Evolutionary conservation across 2,113 vertebrate species (phyloP).

Genomic region (Chaenogobius annularis): DNA sequence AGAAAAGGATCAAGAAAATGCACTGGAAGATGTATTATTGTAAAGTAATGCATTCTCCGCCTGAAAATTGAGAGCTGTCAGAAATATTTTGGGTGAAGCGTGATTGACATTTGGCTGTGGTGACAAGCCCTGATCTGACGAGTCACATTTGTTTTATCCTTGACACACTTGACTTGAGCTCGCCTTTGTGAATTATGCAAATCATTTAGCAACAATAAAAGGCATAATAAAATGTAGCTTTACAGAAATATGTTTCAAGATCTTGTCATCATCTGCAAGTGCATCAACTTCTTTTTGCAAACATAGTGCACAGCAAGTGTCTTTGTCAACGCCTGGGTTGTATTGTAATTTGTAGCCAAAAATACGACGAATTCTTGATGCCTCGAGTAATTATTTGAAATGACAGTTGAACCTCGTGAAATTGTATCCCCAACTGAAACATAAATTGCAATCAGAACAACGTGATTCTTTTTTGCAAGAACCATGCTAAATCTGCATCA

Average conservation of each 20-base stretch:
- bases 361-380: constrained; percentile 87
- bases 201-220: constrained; percentile 33
- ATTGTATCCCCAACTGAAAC: constrained; percentile 99
- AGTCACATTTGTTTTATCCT: constrained; percentile 69
- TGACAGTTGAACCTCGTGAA: constrained; percentile 99
- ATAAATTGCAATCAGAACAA: constrained; percentile 99
- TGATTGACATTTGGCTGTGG: constrained; percentile 76
- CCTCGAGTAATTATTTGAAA: constrained; percentile 96
- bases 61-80: constrained; percentile 75
- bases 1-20: constrained; percentile 59
- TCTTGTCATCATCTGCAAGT: neutral
- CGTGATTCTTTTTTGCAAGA: constrained; percentile 94
- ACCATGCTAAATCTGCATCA: constrained; percentile 91
- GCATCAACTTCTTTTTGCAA: constrained; percentile 19
- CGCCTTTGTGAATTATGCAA: constrained; percentile 64
- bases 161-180: constrained; percentile 54
- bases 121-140: constrained; percentile 65
- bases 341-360: constrained; percentile 69
- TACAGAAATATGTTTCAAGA: neutral
- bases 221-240: neutral
- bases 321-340: constrained; percentile 79
- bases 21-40: constrained; percentile 73
- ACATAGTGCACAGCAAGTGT: constrained; percentile 33
- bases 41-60: constrained; percentile 71
- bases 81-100: constrained; percentile 71